Base-by-base conservation (phyloP, 2,888 invertebrate genomes). In the Seira ritae region DNA sequence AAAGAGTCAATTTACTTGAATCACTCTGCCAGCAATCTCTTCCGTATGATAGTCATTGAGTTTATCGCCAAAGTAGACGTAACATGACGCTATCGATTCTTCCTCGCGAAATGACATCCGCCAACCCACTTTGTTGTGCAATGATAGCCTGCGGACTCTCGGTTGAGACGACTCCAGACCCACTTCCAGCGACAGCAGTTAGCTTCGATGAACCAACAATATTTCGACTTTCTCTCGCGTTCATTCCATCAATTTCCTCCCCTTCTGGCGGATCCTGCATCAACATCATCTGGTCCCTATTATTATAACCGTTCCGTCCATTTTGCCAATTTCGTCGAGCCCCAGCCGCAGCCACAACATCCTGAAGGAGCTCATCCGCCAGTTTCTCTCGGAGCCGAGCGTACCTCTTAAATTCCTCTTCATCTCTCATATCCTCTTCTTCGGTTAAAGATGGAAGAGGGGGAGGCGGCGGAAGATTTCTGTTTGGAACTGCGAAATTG, bases 11-110 rank as follows among this genome's bases (percentile, higher is more conserved):
- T 82, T 85, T 84, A 88, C 89, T 80, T 88, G 89, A 62, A 89
- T 89, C 67, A 89, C 85, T 71, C 89, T 84, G 17, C 89, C 89
- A 17, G 88, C 89, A 78, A 88, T 84, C 79, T 89, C 88, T 75
- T 89, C 89, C 84, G 86, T 87, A 79, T 89, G 89, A 75, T 87
- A 86, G 80, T 89, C 89, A 83, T 88, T 88, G 73, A 84, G 88
- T 77, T 84, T 84, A 84, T 89, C 93, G 90, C 92, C 93, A 91
- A 94, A 94, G 88, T 95, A 94, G 55, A 94, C 92, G 89, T 94
- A 95, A 55, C 90, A 94, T 94, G 68, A 95, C 93, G 89, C 94
- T 94, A 89, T 95, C 94, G 73, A 95, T 95, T 72, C 88, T 74
- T 79, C 89, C 89, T 76, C 89, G 76, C 10, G 89, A 89, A 78